Evolutionary conservation across 1,140 invertebrate genomes (phyloP).

Genomic region (Plectus sambesii): DNA sequence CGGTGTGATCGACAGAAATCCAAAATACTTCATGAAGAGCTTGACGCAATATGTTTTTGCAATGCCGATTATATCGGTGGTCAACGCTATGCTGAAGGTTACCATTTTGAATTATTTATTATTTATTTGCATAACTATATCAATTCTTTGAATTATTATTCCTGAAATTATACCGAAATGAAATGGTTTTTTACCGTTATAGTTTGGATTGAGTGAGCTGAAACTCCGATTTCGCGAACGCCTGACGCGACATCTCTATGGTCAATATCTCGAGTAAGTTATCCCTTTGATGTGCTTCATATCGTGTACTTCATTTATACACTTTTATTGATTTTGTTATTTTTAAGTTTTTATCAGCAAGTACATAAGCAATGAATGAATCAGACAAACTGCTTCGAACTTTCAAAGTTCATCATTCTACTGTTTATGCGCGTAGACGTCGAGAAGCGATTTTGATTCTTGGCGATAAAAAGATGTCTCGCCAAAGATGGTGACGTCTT

Average conservation of each 20-base stretch:
- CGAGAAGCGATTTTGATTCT: no score
- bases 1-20: slow-evolving; percentile 78
- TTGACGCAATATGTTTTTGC: slow-evolving; percentile 56
- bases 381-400: slow-evolving; percentile 6
- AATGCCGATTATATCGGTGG: slow-evolving; percentile 57
- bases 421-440: no score
- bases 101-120: slow-evolving; percentile 16
- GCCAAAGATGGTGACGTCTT: no score
- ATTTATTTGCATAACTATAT: slow-evolving; percentile 26
- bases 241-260: slow-evolving; percentile 70
- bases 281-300: no score
- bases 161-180: no score
- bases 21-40: slow-evolving; percentile 60
- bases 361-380: not conserved
- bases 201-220: slow-evolving; percentile 80
- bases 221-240: slow-evolving; percentile 79
- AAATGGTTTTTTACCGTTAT: no score
- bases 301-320: no score
- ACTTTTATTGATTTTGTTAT: no score
- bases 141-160: slow-evolving; percentile 17
- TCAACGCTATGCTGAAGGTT: slow-evolving; percentile 79
- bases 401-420: no score
- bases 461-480: no score
- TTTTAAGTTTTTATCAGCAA: not conserved
- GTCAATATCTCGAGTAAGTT: slow-evolving; percentile 77